Percentiles rank a stretch among this genome's conserved stretches.
phyloP scores from a whole-genome alignment of 2,113 vertebrate species.

The Perognathus longimembris region DNA sequence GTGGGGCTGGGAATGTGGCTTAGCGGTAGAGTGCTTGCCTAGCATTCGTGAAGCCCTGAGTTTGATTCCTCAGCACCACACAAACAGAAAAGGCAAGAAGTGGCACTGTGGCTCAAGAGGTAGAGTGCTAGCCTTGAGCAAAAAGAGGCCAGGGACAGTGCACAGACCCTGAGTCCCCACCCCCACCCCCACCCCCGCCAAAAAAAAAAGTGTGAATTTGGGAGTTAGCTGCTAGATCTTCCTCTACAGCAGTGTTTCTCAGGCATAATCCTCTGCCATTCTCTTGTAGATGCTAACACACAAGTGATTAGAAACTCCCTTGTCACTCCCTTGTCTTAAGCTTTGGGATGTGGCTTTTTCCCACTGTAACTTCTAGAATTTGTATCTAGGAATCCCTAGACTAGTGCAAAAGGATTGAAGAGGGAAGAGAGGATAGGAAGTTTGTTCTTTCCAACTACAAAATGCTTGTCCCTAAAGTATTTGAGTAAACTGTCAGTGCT shows the following conservation, averaged over 20 bases:
- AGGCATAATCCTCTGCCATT: background rate
- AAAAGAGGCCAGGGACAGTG: no score
- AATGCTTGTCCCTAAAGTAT: background rate
- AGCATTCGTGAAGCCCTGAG: no score
- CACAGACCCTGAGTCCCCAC: no score
- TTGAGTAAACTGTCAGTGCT: background rate
- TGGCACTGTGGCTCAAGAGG: no score
- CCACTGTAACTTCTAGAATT: background rate
- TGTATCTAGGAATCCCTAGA: background rate
- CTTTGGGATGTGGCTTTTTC: background rate
- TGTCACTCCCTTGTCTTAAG: background rate
- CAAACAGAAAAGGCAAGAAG: no score
- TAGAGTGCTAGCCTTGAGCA: no score
- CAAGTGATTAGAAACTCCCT: background rate
- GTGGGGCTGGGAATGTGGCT: no score
- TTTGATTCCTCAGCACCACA: no score
- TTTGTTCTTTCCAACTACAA: slow-evolving; percentile 21
- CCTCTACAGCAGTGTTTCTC: background rate
- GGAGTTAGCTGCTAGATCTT: background rate
- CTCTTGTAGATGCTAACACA: background rate
- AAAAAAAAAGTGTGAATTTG: background rate
- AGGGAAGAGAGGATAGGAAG: background rate
- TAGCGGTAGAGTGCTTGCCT: no score
- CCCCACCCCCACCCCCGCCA: no score
- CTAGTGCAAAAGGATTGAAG: background rate